These are phyloP conservation scores for Beroe forskalii DNA, from an alignment of 37 sponge, comb jelly and placozoan species.

Conservation along the genomic window DNA sequence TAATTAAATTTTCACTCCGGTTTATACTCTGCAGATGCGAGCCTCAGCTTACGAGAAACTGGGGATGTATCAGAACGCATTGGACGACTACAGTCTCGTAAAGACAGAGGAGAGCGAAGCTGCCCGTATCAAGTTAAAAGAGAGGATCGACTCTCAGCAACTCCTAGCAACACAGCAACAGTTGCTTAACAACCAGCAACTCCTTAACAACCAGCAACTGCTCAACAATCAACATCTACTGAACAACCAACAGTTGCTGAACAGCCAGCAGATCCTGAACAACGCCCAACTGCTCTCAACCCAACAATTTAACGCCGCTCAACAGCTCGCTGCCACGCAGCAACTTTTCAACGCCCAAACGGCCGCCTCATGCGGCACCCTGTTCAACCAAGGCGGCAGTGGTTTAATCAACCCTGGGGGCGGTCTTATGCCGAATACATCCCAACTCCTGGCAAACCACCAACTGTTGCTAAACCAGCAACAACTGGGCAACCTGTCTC, in stretches of 20 bases:
- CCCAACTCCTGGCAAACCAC: slow-evolving; percentile 59
- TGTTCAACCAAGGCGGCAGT: not conserved
- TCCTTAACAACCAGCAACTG: slow-evolving; percentile 27
- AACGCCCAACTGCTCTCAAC: not conserved
- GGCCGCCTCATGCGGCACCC: slow-evolving; percentile 8
- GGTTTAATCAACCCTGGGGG: not conserved
- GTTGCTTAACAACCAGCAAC: slow-evolving; percentile 55
- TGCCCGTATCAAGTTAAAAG: slow-evolving; percentile 29
- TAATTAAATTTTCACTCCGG: too few relatives aligned
- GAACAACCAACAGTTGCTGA: slow-evolving; percentile 1
- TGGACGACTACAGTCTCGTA: slow-evolving; percentile 51
- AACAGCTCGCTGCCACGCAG: slow-evolving; percentile 57
- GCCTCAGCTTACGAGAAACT: slow-evolving; percentile 50
- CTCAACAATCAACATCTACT: slow-evolving; percentile 42
- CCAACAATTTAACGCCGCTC: slow-evolving; percentile 2
- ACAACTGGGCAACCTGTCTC: slow-evolving; percentile 23
- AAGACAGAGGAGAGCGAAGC: slow-evolving; percentile 56
- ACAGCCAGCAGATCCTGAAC: slow-evolving; percentile 47
- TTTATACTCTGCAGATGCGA: slow-evolving; percentile 59
- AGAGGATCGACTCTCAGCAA: slow-evolving; percentile 59
- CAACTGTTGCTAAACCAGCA: slow-evolving; percentile 42
- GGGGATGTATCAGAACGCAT: slow-evolving; percentile 58
- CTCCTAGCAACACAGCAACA: slow-evolving; percentile 62
- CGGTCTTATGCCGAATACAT: slow-evolving; percentile 30
- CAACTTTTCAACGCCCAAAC: slow-evolving; percentile 31